Evolutionary conservation across 2,888 invertebrate genomes (phyloP), one percentile per base, ranked within the genome.

Genomic region (Amphipoea lucens): DNA sequence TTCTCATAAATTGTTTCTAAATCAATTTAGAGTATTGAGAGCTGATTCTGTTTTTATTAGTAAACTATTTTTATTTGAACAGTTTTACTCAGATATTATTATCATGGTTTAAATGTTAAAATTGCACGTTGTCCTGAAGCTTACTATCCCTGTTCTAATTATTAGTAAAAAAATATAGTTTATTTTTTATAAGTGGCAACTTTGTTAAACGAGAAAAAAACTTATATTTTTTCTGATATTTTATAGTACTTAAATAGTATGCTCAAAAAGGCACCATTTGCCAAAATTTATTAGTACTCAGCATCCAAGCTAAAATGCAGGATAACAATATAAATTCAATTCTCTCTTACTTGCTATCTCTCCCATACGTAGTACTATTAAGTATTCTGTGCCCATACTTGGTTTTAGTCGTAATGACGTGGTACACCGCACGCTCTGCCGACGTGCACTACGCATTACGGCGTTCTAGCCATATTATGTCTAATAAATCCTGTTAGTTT

Each of bases 341-440:
- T 65, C 42, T n/a, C 51, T 51, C 42, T 66, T 77, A 71, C 73
- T 69, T 57, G 74, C 63, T 74, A 76, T 74, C 66, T 60, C 48
- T 62, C 14, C 42, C 68, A 29, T 29, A 29, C 1, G 29, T 29
- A 29, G 29, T 1, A 29, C 29, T 29, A 29, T 29, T 29, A 29
- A 29, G 29, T 29, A 29, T 29, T 29, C 29, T 29, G 29, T 29
- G 29, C 29, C 29, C 29, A 82, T 70, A 72, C 71, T 79, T 65
- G 82, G 78, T 84, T 83, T 85, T 66, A 74, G 65, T 78, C 76
- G 76, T 87, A 90, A 90, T 89, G 82, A 82, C 83, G 88, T 69
- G 90, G 91, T 82, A 76, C 45, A 88, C 91, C 91, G 75, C 89
- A 81, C 63, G 71, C 79, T 87, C 51, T 36, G 68, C 80, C 62